phyloP scores from a whole-genome alignment of 2,113 vertebrate genomes.

The Hemiprocne comata region DNA sequence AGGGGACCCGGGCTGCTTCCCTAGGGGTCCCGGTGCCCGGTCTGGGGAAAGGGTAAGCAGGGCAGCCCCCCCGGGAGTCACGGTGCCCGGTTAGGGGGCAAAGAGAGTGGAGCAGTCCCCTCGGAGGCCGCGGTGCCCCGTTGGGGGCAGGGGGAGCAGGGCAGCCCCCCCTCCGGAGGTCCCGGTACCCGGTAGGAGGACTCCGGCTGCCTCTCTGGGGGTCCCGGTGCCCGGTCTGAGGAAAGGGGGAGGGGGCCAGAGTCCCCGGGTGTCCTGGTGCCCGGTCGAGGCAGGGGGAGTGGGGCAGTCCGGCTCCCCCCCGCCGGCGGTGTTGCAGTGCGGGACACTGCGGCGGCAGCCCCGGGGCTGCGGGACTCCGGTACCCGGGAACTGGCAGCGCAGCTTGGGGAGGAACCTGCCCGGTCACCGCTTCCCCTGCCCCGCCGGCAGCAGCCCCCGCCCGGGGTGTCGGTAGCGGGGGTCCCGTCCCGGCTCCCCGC shows the following conservation, averaged over 20 bases:
- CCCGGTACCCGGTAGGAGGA: too few species aligned
- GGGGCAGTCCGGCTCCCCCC: neutral
- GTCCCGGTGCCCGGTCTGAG: neutral
- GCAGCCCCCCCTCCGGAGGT: too few species aligned
- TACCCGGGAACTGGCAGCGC: neutral
- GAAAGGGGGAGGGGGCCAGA: too few species aligned
- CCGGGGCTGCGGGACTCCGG: conserved; percentile 2
- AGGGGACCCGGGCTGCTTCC: too few species aligned
- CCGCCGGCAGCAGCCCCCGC: neutral
- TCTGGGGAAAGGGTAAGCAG: fast-evolving
- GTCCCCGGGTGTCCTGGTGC: neutral
- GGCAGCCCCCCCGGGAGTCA: neutral
- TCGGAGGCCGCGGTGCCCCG: too few species aligned
- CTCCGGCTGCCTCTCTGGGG: neutral
- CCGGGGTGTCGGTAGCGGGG: neutral
- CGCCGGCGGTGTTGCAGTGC: conserved; percentile 24
- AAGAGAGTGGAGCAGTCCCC: neutral
- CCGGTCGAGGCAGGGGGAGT: too few species aligned
- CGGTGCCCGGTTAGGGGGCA: neutral
- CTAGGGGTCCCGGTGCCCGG: neutral
- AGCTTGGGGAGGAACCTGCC: neutral
- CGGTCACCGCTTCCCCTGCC: neutral
- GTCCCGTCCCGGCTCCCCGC: neutral
- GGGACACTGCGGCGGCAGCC: conserved; percentile 22
- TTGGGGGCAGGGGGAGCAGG: too few species aligned